Evolutionary conservation across 2,797 vertebrate genomes (phyloP), one percentile per base, ranked within the genome.

Genomic region (Danio jaintianensis): DNA sequence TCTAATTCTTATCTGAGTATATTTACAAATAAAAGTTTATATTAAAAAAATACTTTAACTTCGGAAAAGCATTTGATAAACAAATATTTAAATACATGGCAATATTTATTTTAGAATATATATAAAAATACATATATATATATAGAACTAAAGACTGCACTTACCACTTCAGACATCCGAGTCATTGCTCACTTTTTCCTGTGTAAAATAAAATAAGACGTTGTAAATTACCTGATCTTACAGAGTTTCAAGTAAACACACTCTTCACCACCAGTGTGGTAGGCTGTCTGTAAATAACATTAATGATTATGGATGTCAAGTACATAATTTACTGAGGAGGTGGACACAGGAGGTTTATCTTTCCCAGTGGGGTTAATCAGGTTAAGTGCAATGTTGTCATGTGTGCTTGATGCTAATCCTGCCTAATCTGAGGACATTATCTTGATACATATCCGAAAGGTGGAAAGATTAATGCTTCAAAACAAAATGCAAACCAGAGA

Each of bases 321-420:
- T 53, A 70, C 78, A 84, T 84, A 79, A 76, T 71, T 80, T 77
- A 75, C 58, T 72, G 81, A 62, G 69, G 69, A 75, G 70, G 82
- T 70, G 78, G 75, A 80, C 20, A 36, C 78, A 67, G 22, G 70
- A 59, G 63, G 53, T 80, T 84, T 67, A 80, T 80, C 62, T 72
- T 69, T 72, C 62, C 47, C 20, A n/a, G 36, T 42, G 42, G 58
- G 70, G 64, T 84, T 84, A 84, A 84, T 83, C 78, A 72, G 80
- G 69, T 83, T 84, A 83, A 78, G 63, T 53, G 40, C 70, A 80
- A 71, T 82, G 45, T 83, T 82, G 80, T 78, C 74, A 75, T 63
- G 74, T 81, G 69, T 72, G 77, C 73, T 82, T 72, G 53, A 81
- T 22, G 64, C 80, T 78, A 80, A 84, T 86, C 59, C 63, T 38